Base-by-base conservation (phyloP, 2,888 invertebrate species). In the Orchestes rusci region DNA sequence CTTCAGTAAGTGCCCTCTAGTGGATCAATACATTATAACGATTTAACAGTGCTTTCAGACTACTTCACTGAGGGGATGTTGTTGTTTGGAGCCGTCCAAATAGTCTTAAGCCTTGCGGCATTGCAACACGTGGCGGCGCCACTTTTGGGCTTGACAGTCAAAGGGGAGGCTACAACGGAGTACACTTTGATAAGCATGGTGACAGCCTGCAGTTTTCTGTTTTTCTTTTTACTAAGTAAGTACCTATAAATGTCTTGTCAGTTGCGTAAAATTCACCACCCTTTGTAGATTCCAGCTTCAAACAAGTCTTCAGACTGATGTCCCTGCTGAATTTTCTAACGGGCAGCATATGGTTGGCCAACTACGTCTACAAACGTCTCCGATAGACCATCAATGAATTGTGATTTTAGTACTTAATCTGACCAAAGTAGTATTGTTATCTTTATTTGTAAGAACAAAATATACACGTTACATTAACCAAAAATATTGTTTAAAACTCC, bases 1-100 rank as follows among this genome's bases (percentile, higher is more conserved):
- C 59, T 73, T 74, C 50, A 73, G 78, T 77, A 64, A 70, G 69
- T 53, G 39, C 1, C 12, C 35, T 33, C 35, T 33, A 7, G 23
- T n/a, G n/a, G 10, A 23, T 5, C 10, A 7, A 23, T 23, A 23
- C 23, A 10, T 23, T 23, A 7, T 23, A 10, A 10, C 10, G 10
- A 23, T 23, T 23, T 23, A 23, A 43, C 39, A 68, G 67, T 66
- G 52, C 53, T 67, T 39, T 59, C 65, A 1, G 64, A 64, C 42
- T 59, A 58, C 19, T 55, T 52, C 19, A 56, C 50, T 18, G 59
- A 65, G 55, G 53, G 53, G 10, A 45, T 59, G 17, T 47, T 66
- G 7, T 45, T 67, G 18, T 56, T 64, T 40, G 69, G 66, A 18
- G 67, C 62, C 10, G 51, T 64, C 15, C 55, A 60, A 45, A 56